Percentiles rank a stretch among this genome's conserved stretches.
phyloP scores from a whole-genome alignment of 2,888 invertebrate species.

The Melieria crassipennis region DNA sequence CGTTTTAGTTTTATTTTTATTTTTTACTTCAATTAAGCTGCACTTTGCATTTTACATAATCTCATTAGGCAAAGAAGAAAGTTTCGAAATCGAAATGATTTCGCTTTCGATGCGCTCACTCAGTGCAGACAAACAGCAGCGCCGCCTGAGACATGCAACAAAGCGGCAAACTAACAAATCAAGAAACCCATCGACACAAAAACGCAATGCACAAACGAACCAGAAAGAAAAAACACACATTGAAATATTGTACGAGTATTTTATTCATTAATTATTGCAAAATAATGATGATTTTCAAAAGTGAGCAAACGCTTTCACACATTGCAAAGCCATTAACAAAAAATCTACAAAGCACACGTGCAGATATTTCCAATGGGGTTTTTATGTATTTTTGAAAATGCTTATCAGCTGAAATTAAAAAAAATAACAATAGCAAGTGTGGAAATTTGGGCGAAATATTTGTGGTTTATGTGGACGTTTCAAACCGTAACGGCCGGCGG shows the following conservation, averaged over 20 bases:
- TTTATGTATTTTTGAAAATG: no score
- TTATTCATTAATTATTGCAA: conserved; percentile 42
- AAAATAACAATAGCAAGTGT: no score
- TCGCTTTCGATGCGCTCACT: conserved; percentile 16
- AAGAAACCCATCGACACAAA: not conserved
- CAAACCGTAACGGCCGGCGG: no score
- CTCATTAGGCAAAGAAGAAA: conserved; percentile 1
- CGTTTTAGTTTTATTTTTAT: no score
- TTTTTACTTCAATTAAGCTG: no score
- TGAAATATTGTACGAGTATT: not conserved
- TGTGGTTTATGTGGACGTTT: no score
- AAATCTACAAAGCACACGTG: no score
- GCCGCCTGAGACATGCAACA: conserved; percentile 8
- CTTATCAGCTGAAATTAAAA: no score
- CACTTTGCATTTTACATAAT: conserved; percentile 2
- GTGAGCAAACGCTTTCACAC: no score
- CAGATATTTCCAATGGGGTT: no score
- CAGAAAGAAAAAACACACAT: conserved; percentile 5
- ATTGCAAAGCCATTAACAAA: no score
- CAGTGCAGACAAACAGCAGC: conserved; percentile 2
- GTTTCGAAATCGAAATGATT: conserved; percentile 5
- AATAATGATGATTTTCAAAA: conserved; percentile 49
- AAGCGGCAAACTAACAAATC: not conserved
- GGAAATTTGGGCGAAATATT: no score
- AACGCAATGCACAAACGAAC: conserved; percentile 11